phyloP scores from a whole-genome alignment of 1,140 invertebrate species.

The Dendrolimus punctatus region DNA sequence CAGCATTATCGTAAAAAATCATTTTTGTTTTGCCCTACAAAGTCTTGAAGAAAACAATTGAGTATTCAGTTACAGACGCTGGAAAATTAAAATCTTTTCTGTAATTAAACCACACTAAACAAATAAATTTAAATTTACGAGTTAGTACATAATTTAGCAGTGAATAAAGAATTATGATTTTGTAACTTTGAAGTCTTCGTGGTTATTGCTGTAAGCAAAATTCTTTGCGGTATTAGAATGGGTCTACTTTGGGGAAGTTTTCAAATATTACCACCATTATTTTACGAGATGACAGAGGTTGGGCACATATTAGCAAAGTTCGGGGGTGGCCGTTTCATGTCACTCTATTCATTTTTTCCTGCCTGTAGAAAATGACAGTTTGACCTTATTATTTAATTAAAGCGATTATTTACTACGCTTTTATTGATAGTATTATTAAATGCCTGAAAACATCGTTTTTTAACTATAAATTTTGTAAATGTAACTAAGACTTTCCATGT shows the following conservation, averaged over 20 bases:
- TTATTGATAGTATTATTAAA: too few relatives aligned
- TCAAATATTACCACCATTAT: slow-evolving; percentile 68
- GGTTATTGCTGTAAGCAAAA: slow-evolving; percentile 47
- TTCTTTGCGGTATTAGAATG: slow-evolving; percentile 52
- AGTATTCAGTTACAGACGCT: slow-evolving; percentile 4
- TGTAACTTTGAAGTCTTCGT: slow-evolving; percentile 24
- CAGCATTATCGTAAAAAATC: too few relatives aligned
- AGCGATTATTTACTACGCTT: neutral
- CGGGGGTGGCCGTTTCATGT: slow-evolving; percentile 39
- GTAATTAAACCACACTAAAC: slow-evolving; percentile 5
- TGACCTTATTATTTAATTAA: slow-evolving; percentile 12
- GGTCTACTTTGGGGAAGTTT: slow-evolving; percentile 53
- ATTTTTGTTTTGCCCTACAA: too few relatives aligned
- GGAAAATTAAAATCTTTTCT: slow-evolving; percentile 10
- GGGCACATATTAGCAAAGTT: slow-evolving; percentile 68
- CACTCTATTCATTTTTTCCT: slow-evolving; percentile 47
- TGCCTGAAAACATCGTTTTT: too few relatives aligned
- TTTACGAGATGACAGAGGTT: slow-evolving; percentile 66
- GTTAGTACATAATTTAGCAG: slow-evolving; percentile 6
- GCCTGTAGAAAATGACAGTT: neutral
- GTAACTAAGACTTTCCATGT: too few relatives aligned
- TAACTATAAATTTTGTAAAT: too few relatives aligned
- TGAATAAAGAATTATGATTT: slow-evolving; percentile 5
- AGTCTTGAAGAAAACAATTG: slow-evolving; percentile 7
- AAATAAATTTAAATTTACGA: neutral